Conservation (phyloP, 1,140 invertebrate genomes). For the Panulirus ornatus region DNA sequence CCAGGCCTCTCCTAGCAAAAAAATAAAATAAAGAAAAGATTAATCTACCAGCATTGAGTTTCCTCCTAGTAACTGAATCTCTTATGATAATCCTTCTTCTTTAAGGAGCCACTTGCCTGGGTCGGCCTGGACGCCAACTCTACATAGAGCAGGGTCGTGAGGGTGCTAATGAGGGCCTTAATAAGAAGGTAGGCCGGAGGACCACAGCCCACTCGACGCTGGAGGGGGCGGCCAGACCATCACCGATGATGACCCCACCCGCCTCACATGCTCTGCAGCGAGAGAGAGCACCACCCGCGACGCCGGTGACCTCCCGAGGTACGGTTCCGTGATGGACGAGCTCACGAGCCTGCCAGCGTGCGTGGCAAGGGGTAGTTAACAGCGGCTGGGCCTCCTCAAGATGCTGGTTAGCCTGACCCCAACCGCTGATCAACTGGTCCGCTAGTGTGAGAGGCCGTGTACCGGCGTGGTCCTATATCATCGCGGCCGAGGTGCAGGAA, state of each 20-base stretch:
- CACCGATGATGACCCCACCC: not conserved
- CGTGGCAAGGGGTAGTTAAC: not conserved
- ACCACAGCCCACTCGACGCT: not conserved
- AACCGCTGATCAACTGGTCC: too few relatives aligned
- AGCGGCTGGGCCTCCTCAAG: not conserved
- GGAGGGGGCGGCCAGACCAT: not conserved
- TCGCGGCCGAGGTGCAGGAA: too few relatives aligned
- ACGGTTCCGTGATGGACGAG: conserved; percentile 11
- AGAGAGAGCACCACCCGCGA: not conserved
- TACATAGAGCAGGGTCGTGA: not conserved
- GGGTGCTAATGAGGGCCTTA: too few relatives aligned
- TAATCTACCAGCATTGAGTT: too few relatives aligned
- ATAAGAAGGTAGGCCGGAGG: too few relatives aligned
- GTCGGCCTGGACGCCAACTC: not conserved
- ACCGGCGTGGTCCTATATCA: too few relatives aligned
- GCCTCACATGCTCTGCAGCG: not conserved
- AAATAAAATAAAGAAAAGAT: too few relatives aligned
- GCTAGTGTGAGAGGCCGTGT: not conserved
- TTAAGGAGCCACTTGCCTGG: too few relatives aligned
- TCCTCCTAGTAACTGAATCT: too few relatives aligned
- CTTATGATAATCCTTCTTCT: too few relatives aligned
- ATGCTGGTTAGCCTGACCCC: not conserved
- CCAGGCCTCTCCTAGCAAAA: too few relatives aligned
- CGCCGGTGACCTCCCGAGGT: too few relatives aligned
- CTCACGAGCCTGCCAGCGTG: not conserved